Base-by-base conservation (phyloP, 1,140 invertebrate species). In the Cydia pomonella region DNA sequence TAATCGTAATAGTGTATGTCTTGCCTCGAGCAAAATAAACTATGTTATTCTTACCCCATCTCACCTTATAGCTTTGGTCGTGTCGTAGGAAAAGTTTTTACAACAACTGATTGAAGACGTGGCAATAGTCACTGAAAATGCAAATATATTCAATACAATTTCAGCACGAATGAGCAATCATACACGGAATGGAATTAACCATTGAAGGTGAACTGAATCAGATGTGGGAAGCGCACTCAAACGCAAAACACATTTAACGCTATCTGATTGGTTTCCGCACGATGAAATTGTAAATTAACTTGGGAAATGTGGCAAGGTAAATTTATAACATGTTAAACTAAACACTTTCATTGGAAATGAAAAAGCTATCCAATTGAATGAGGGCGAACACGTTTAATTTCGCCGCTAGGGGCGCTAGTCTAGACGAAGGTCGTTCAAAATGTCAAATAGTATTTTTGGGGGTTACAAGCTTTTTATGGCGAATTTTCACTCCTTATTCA, bases 131-230 rank as follows among this genome's bases (percentile, higher is more conserved):
- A n/a, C 6, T 1, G 10, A 7, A n/a, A 53, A 53, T 53, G 4
- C 50, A 53, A 53, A 63, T 27, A 50, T 50, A 50, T 69, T 69
- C 29, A 1, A 38, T 23, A 69, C 29, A 69, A 59, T 38, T 69
- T 69, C 29, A 33, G 7, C 64, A 21, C 29, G 64, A 69, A 41
- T 41, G 64, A 18, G 64, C 29, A 18, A 29, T 29, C 10, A 64
- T 29, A 38, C 29, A 69, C 53, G 18, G 53, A 23, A n/a, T 21
- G 10, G 64, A 69, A 69, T 69, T 12, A 69, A 13, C 63, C 63
- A 69, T 69, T 69, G 64, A 16, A 69, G 64, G 23, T 69, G 64
- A 69, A 66, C 63, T 29, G 25, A 69, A 69, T 69, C 27, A n/a
- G n/a, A 33, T 29, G 29, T 21, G 27, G 64, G 41, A 29, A 29